Conservation (phyloP, 2,113 vertebrate genomes). For the Hirundichthys speculiger region DNA sequence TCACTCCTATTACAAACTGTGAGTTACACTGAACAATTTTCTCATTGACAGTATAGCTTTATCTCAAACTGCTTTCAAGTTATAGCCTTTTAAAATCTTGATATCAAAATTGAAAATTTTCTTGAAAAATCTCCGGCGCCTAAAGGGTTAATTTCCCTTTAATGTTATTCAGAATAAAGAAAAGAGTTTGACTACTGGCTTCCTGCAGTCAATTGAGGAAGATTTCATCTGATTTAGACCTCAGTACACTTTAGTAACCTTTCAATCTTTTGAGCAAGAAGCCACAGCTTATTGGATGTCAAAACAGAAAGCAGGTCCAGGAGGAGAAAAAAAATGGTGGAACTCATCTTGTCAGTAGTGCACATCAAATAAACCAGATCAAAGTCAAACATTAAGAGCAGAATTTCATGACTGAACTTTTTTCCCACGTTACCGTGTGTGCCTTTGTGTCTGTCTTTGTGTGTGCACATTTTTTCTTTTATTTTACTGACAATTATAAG, state of each 20-base stretch:
- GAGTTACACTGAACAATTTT: no score
- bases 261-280: slow-evolving; percentile 42
- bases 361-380: slow-evolving; percentile 76
- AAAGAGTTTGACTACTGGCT: slow-evolving; percentile 5
- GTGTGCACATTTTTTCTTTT: slow-evolving; percentile 46
- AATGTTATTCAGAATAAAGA: slow-evolving; percentile 9
- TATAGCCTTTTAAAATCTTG: no score
- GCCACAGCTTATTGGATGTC: slow-evolving; percentile 46
- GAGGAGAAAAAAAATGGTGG: slow-evolving; percentile 18
- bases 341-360: slow-evolving; percentile 58
- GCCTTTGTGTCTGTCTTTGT: slow-evolving; percentile 13
- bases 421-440: slow-evolving; percentile 17
- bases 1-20: no score
- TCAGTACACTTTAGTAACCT: slow-evolving; percentile 24
- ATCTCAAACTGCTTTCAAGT: no score
- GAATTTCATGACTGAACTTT: slow-evolving; percentile 58
- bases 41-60: no score
- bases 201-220: slow-evolving; percentile 10
- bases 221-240: slow-evolving; percentile 35
- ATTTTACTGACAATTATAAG: slow-evolving; percentile 37
- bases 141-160: no score
- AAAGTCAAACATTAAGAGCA: slow-evolving; percentile 69
- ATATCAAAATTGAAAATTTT: no score
- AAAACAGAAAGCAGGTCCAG: slow-evolving; percentile 51
- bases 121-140: no score